Evolutionary conservation across 2,888 invertebrate species (phyloP), one percentile per base, ranked within the genome.

Genomic region (Euplagia quadripunctaria): DNA sequence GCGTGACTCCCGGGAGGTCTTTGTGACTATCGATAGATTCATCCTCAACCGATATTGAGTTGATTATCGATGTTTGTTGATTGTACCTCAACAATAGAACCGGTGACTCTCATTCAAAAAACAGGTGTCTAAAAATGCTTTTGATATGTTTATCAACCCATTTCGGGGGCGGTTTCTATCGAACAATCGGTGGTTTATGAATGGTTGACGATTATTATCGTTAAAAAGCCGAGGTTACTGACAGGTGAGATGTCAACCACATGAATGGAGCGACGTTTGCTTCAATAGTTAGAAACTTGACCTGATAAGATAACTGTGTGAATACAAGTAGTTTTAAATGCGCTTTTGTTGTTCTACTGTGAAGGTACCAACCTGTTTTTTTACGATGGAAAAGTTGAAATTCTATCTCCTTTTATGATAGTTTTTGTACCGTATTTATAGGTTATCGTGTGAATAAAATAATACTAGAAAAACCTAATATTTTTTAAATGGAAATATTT

Each of bases 121-220:
- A 94, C 95, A 95, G 94, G 96, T 95, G 94, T 92, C 89, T 91
- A 90, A 89, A 75, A 90, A 85, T 83, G 84, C 90, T 89, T 94
- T 95, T 95, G 95, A 95, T 94, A 95, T 95, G 93, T 95, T 95
- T 95, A 95, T 95, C 94, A 94, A 94, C 92, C 93, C 94, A 92
- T 94, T 94, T 88, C 85, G 92, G 91, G 94, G 94, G 93, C 90
- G 91, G 90, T 90, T 91, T 90, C 88, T 88, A 76, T 16, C 82
- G 88, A 93, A 94, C 93, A 94, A 94, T 93, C 86, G 88, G 85
- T 87, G 88, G 88, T 89, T 92, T 89, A 85, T 93, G 93, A 94
- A 94, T 94, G 93, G 92, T 85, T 86, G 89, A 88, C 89, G 93
- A 94, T 94, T 91, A 89, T 93, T 92, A 94, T 94, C 93, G 88